Evolutionary conservation across 2,797 vertebrate genomes (phyloP), one percentile per base, ranked within the genome.

Genomic region (Argentina silus): DNA sequence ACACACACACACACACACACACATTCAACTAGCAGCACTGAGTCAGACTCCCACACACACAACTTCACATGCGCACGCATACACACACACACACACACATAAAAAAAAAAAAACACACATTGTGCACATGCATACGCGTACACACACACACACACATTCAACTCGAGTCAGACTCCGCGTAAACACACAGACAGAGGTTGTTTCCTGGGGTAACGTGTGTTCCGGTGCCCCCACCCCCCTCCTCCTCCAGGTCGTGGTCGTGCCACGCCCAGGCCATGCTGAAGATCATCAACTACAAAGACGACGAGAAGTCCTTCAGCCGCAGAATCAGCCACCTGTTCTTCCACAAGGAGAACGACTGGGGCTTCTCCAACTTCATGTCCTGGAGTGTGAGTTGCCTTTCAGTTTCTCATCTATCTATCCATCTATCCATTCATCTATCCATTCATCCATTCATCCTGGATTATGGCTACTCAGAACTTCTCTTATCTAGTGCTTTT

Each of bases 331-430:
- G 98, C 87, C 98, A 99, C 84, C 92, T 99, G 74, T 99, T 99
- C 93, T 99, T 99, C 94, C 98, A 99, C 91, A 99, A 99, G 91
- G 98, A 99, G 83, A 99, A 99, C 10, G 98, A 99, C 74, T 99
- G 98, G 98, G 98, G 98, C 74, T 99, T 99, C 88, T 99, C 98
- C 84, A 99, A 98, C 90, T 99, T 99, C 85, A 99, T 99, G 98
- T 97, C 98, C 76, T 99, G 98, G 97, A 99, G 96, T 86, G 98
- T 99, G 93, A 98, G 98, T 96, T 67, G 0, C n/a, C 27, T 36
- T 36, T 36, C 27, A 36, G 27, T 36, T 36, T 36, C 27, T 36
- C 27, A 36, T 36, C 27, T 4, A 36, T 36, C 27, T 4, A 36
- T 36, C 27, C 27, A 36, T 36, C 27, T 4, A 36, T 36, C 4